phyloP scores from a whole-genome alignment of 2,888 invertebrate species.

The Mythimna albipuncta region DNA sequence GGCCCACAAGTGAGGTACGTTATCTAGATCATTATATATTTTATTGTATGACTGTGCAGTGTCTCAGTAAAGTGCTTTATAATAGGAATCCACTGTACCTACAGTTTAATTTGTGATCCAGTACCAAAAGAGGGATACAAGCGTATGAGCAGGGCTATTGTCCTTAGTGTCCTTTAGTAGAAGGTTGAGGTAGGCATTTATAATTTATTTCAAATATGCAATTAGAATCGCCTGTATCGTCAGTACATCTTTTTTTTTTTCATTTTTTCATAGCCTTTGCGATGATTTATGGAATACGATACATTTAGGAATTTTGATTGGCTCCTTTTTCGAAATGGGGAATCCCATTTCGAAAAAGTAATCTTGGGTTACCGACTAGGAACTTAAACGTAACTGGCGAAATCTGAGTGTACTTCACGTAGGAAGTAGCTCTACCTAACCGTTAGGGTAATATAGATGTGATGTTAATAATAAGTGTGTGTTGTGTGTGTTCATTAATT shows the following conservation, averaged over 20 bases:
- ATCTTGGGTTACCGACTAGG: neutral
- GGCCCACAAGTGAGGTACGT: conserved; percentile 70
- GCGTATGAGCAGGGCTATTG: neutral
- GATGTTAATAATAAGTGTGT: neutral
- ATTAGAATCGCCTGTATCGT: neutral
- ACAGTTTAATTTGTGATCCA: neutral
- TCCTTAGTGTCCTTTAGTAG: neutral
- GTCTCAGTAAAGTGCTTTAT: conserved; percentile 3
- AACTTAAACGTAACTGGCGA: neutral
- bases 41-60: conserved; percentile 13
- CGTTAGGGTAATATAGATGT: neutral
- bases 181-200: neutral
- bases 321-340: too few relatives aligned
- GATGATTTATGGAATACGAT: neutral
- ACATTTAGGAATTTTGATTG: neutral
- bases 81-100: neutral
- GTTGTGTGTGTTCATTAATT: neutral
- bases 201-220: neutral
- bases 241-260: neutral
- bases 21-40: neutral
- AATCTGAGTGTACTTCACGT: neutral
- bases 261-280: neutral
- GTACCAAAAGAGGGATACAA: neutral
- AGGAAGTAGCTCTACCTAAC: neutral
- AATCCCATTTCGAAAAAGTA: neutral